Evolutionary conservation across 2,113 vertebrate species (phyloP).

Genomic region (Prolemur simus): DNA sequence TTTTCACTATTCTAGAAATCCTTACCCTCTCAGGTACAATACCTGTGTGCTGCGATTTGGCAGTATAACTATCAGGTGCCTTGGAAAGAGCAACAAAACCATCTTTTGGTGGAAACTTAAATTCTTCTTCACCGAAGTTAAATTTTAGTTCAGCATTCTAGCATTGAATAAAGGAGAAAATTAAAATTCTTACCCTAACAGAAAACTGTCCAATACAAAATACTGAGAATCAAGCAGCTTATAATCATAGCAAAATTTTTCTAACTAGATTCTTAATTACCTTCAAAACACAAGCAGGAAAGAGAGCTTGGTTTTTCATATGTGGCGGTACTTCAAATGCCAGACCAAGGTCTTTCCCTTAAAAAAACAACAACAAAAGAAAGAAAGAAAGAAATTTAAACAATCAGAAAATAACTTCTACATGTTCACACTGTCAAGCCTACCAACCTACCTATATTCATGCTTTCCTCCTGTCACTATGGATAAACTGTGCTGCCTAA

Average conservation of each 20-base stretch:
- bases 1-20: neutral
- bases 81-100: constrained; percentile 91
- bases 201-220: neutral
- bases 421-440: rapidly evolving
- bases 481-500: neutral
- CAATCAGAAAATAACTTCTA: neutral
- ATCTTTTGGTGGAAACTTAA: constrained; percentile 93
- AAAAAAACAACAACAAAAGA: neutral
- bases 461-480: rapidly evolving
- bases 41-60: constrained; percentile 94
- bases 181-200: neutral
- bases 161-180: constrained; percentile 45
- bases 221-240: neutral
- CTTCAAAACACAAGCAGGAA: constrained; percentile 97
- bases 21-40: neutral
- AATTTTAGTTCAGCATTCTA: constrained; percentile 98
- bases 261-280: constrained; percentile 79
- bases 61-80: constrained; percentile 88
- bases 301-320: constrained; percentile 92
- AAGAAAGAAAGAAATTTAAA: neutral
- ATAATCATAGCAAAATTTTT: neutral
- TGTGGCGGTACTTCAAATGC: constrained; percentile 94
- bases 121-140: constrained; percentile 96
- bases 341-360: constrained; percentile 95
- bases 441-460: neutral